phyloP scores from a whole-genome alignment of 2,113 vertebrate genomes.

The Paradisaea rubra region DNA sequence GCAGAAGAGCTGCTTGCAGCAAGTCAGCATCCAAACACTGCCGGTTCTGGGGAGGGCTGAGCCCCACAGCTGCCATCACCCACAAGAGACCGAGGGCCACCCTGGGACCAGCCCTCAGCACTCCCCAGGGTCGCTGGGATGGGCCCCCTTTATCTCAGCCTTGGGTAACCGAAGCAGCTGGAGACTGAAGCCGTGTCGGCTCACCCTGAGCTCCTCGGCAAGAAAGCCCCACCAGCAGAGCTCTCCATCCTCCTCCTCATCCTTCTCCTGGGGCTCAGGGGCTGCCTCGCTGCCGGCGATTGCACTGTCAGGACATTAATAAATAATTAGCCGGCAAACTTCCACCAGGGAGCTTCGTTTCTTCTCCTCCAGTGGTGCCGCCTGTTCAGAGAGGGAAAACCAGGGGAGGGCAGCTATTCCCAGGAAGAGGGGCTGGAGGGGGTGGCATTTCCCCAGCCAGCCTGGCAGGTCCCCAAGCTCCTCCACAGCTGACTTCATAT shows the following conservation, averaged over 20 bases:
- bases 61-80: neutral
- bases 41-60: neutral
- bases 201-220: neutral
- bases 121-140: neutral
- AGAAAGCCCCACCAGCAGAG: neutral
- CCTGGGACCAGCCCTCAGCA: neutral
- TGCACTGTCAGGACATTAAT: slow-evolving; percentile 7
- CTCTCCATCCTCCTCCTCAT: neutral
- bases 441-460: neutral
- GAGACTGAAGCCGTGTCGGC: fast-evolving
- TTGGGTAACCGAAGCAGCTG: fast-evolving
- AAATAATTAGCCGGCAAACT: slow-evolving; percentile 37
- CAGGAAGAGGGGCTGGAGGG: neutral
- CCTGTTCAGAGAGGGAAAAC: neutral
- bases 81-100: neutral
- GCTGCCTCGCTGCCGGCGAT: neutral
- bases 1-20: neutral
- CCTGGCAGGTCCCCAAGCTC: neutral
- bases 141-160: neutral
- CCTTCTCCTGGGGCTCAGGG: neutral
- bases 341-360: neutral
- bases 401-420: neutral
- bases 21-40: neutral
- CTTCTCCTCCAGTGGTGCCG: neutral
- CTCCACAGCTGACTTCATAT: slow-evolving; percentile 5